Base-by-base conservation (phyloP, 2,113 vertebrate species). In the Ptilonorhynchus violaceus region DNA sequence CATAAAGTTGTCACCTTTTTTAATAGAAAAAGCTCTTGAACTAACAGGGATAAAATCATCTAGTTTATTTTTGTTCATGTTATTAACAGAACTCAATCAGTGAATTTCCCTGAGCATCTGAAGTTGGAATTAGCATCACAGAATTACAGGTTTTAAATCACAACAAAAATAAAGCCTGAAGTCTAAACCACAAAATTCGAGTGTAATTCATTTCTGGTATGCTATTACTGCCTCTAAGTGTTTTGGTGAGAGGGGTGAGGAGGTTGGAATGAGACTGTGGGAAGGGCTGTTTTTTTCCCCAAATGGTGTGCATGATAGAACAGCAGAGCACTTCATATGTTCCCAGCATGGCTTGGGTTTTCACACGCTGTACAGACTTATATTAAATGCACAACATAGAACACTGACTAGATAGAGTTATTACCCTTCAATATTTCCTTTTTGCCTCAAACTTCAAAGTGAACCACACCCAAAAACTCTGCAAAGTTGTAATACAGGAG, bases 401-500 rank as follows among this genome's bases (percentile, higher is more conserved):
- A 85, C 0, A 12, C 46, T 83, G 82, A 83, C 49, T 62, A 55
- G 58, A 49, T 41, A 85, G 22, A 88, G 68, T 27, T 17, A 73
- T 55, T 83, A 63, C 35, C 13, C 3, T 44, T 68, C 42, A 83
- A 66, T 39, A 73, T 83, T 76, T 68, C 55, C 47, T 55, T 96
- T 95, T 77, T 90, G 46, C 63, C 63, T 70, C 67, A 74, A 88
- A 85, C 91, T 91, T 96, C 92, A 96, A 93, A 96, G 85, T 10
- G 39, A 92, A 81, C 78, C 17, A 0, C 90, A 70, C 78, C 89
- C 70, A 72, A 93, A 83, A 85, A 44, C 47, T 80, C 63, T 50
- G 46, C 16, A 16, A 73, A 89, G 74, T 44, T 1, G 0, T 64
- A 85, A 89, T 13, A 39, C 0, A 0, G 39, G 44, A 80, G 60